Conservation (phyloP, 1,140 invertebrate genomes). For the Adelges cooleyi region DNA sequence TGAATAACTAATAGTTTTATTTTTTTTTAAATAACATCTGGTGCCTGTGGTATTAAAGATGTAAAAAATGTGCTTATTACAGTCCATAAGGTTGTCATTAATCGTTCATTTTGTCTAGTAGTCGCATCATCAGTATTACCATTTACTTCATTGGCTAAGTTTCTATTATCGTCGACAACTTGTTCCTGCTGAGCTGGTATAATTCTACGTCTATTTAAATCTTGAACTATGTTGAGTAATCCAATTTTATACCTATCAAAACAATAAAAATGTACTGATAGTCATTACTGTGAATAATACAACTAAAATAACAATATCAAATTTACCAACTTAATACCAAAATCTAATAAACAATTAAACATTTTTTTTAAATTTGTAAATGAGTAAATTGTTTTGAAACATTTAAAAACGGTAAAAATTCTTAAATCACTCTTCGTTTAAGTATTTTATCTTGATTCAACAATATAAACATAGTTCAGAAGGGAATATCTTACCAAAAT, state of each 20-base stretch:
- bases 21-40: slow-evolving; percentile 43
- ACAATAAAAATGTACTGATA: slow-evolving; percentile 29
- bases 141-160: slow-evolving; percentile 31
- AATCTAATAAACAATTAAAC: too few relatives aligned
- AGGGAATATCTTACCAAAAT: too few relatives aligned
- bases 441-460: too few relatives aligned
- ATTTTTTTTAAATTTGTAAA: too few relatives aligned
- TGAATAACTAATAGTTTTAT: too few relatives aligned
- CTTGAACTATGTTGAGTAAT: slow-evolving; percentile 46
- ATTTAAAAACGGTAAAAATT: too few relatives aligned
- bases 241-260: slow-evolving; percentile 53
- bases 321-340: too few relatives aligned
- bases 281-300: too few relatives aligned
- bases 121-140: slow-evolving; percentile 31
- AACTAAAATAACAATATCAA: too few relatives aligned
- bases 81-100: slow-evolving; percentile 58
- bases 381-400: too few relatives aligned
- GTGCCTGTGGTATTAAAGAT: slow-evolving; percentile 61
- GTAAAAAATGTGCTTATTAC: slow-evolving; percentile 64
- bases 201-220: slow-evolving; percentile 10
- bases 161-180: slow-evolving; percentile 35
- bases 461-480: too few relatives aligned
- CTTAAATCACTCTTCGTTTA: too few relatives aligned
- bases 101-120: slow-evolving; percentile 37
- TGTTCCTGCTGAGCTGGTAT: slow-evolving; percentile 34